Evolutionary conservation across 2,888 invertebrate genomes (phyloP).

Genomic region (Drosophila prostipennis): DNA sequence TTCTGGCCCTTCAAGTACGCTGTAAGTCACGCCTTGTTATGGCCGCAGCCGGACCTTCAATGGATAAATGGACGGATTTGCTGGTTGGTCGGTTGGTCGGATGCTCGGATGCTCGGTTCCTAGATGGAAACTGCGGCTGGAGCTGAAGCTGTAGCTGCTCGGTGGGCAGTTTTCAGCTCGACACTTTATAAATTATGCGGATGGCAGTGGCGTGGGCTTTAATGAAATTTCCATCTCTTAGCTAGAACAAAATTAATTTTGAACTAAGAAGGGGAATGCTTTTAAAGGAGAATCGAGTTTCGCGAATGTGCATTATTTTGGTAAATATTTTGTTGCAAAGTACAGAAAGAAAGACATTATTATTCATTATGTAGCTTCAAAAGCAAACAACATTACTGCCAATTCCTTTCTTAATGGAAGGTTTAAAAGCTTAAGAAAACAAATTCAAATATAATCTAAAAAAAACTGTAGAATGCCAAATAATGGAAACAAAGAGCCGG

Average conservation of each 20-base stretch:
- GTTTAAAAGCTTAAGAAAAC: background rate
- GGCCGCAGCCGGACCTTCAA: constrained; percentile 46
- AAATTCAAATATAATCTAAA: background rate
- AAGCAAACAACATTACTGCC: background rate
- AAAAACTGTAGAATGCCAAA: background rate
- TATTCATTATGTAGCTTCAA: no score
- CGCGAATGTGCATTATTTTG: background rate
- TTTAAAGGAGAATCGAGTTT: background rate
- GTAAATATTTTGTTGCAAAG: background rate
- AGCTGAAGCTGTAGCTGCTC: constrained; percentile 10
- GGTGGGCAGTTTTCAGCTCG: constrained; percentile 59
- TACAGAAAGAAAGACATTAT: background rate
- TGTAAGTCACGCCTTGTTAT: constrained; percentile 64
- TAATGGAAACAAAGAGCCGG: background rate
- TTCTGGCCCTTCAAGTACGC: constrained; percentile 51
- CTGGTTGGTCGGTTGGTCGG: constrained; percentile 30
- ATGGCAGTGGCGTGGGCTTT: constrained; percentile 52
- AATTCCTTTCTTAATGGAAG: background rate
- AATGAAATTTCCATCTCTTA: constrained; percentile 63
- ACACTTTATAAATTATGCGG: constrained; percentile 74
- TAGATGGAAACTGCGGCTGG: constrained; percentile 7
- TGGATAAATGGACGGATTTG: constrained; percentile 51
- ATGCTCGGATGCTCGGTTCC: constrained; percentile 5
- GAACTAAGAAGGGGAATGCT: constrained; percentile 1
- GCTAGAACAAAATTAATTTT: constrained; percentile 24